These are phyloP conservation scores for Armadillidium nasatum DNA, from an alignment of 1,140 invertebrate species.

Conservation along the genomic window DNA sequence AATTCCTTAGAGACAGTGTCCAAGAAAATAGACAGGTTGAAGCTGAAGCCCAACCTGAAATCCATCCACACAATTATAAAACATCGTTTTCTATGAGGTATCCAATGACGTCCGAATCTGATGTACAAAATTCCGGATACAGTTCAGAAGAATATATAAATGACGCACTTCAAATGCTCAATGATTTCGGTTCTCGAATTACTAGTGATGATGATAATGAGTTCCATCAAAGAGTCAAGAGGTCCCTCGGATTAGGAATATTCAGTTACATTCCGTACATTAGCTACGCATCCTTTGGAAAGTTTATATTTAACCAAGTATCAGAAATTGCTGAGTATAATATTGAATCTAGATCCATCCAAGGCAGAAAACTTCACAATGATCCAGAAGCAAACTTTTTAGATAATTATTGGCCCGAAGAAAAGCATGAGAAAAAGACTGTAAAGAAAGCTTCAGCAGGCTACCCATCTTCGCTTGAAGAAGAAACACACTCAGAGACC, in stretches of 20 bases:
- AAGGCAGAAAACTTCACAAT: conserved; percentile 34
- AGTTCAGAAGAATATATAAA: conserved; percentile 4
- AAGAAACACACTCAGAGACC: conserved; percentile 17
- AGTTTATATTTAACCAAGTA: conserved; percentile 38
- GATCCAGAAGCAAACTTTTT: conserved; percentile 57
- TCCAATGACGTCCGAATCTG: conserved; percentile 16
- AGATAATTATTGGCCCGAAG: conserved; percentile 50
- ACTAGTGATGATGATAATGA: conserved; percentile 16
- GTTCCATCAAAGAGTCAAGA: conserved; percentile 6
- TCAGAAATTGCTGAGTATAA: conserved; percentile 40
- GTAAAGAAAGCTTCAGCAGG: not conserved
- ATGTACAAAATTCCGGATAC: not conserved
- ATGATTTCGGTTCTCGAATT: conserved; percentile 29
- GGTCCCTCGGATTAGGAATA: not conserved
- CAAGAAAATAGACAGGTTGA: not conserved
- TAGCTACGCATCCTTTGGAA: conserved; percentile 38
- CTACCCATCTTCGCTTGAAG: not conserved
- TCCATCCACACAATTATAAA: conserved; percentile 14
- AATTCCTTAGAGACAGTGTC: not conserved
- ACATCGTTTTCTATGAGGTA: not conserved
- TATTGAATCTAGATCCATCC: not conserved
- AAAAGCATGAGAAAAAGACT: not conserved
- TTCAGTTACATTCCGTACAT: conserved; percentile 25
- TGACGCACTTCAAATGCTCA: conserved; percentile 33
- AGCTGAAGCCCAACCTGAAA: not conserved